These are phyloP conservation scores for Elymnias hypermnestra DNA, from an alignment of 1,140 invertebrate species.

Conservation along the genomic window DNA sequence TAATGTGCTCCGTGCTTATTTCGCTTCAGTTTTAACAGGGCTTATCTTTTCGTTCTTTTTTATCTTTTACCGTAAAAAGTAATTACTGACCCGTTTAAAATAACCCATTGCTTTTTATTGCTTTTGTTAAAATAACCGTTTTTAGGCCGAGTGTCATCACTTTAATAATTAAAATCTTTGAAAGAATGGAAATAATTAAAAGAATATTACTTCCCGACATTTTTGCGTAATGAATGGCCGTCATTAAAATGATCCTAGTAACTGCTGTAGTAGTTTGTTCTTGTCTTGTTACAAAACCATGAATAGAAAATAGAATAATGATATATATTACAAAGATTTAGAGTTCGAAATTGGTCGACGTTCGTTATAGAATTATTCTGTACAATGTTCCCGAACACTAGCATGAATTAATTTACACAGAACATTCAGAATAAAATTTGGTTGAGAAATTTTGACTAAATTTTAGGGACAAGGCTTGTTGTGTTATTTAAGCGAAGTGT, in stretches of 20 bases:
- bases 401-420: conserved; percentile 2
- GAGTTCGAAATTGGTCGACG: not conserved
- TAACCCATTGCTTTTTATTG: too few species aligned
- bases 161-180: not conserved
- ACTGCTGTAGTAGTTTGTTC: conserved; percentile 1
- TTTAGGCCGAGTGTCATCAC: not conserved
- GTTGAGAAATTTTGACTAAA: not conserved
- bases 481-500: not conserved
- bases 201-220: not conserved
- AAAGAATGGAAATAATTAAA: conserved; percentile 1
- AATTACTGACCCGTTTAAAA: too few species aligned
- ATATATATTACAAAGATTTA: not conserved
- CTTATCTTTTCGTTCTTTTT: too few species aligned
- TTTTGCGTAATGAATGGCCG: conserved; percentile 1
- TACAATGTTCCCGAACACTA: not conserved
- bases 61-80: too few species aligned
- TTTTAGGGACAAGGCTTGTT: not conserved
- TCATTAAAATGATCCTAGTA: conserved; percentile 1
- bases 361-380: not conserved
- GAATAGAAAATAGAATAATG: not conserved
- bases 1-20: too few species aligned
- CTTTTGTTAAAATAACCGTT: not conserved
- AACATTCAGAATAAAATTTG: conserved; percentile 2
- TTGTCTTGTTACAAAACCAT: not conserved
- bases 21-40: too few species aligned